Conservation (phyloP, 2,888 invertebrate genomes). For the Ichneumoninae sp. region DNA sequence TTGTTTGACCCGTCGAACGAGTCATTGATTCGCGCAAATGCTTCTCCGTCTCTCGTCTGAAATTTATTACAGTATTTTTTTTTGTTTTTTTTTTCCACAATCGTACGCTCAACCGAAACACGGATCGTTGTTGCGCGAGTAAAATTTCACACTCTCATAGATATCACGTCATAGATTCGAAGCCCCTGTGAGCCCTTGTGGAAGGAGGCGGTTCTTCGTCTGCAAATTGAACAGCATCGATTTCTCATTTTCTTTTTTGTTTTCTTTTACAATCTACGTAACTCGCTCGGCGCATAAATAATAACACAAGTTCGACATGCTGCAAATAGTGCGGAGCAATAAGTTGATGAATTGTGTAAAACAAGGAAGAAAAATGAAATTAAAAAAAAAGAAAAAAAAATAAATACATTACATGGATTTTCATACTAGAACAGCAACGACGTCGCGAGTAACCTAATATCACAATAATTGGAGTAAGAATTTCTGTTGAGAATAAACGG, state of each 20-base stretch:
- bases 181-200: constrained; percentile 70
- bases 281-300: constrained; percentile 48
- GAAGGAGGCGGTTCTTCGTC: constrained; percentile 4
- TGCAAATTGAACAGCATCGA: constrained; percentile 45
- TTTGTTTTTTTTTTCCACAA: constrained; percentile 58
- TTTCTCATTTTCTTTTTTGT: constrained; percentile 27
- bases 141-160: constrained; percentile 75
- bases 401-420: constrained; percentile 68
- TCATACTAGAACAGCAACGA: constrained; percentile 71
- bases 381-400: constrained; percentile 56
- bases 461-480: constrained; percentile 80
- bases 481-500: constrained; percentile 79
- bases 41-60: constrained; percentile 41
- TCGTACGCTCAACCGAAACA: constrained; percentile 68
- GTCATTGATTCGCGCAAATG: constrained; percentile 37
- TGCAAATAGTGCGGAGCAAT: constrained; percentile 52
- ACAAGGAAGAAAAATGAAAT: constrained; percentile 67
- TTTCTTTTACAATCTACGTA: constrained; percentile 49
- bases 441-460: constrained; percentile 81
- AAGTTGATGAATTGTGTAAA: constrained; percentile 68
- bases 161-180: constrained; percentile 82
- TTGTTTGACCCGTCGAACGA: constrained; percentile 43
- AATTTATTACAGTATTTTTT: constrained; percentile 57
- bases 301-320: constrained; percentile 58
- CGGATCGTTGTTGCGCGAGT: constrained; percentile 74